A percentile compares a stretch with the other conserved stretches of the same genome.
phyloP scores from a whole-genome alignment of 2,797 vertebrate genomes.

The Spheniscus humboldti region DNA sequence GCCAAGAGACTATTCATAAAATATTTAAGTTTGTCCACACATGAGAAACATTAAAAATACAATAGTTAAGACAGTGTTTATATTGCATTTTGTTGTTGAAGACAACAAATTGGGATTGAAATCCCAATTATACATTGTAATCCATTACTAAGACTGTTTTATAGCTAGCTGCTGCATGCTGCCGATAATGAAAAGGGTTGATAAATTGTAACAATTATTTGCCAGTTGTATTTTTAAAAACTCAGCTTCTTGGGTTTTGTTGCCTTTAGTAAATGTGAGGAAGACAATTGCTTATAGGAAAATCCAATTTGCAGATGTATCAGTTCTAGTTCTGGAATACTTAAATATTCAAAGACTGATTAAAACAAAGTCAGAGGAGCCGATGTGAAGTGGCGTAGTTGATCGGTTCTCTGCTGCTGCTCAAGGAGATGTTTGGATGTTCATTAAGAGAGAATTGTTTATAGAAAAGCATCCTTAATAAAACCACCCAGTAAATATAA shows the following conservation, averaged over 20 bases:
- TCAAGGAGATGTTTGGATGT: background rate
- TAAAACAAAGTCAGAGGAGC: background rate
- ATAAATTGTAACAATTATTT: background rate
- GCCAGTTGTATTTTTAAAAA: background rate
- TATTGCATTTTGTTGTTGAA: background rate
- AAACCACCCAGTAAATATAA: background rate
- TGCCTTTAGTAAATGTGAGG: background rate
- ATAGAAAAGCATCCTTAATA: background rate
- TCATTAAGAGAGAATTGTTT: background rate
- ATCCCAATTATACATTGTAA: background rate
- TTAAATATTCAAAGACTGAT: background rate
- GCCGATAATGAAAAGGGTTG: background rate
- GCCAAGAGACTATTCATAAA: background rate
- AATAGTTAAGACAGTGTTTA: background rate
- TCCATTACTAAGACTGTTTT: background rate
- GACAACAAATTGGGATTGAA: background rate
- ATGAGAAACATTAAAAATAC: background rate
- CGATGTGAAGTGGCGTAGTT: background rate
- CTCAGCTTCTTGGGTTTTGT: background rate
- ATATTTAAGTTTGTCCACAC: background rate
- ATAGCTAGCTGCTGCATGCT: background rate
- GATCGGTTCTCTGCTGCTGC: background rate
- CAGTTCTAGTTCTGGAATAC: background rate
- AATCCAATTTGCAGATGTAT: background rate
- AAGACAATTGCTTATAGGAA: background rate